Base-by-base conservation (phyloP, 2,797 vertebrate species). In the Synaphobranchus kaupii region DNA sequence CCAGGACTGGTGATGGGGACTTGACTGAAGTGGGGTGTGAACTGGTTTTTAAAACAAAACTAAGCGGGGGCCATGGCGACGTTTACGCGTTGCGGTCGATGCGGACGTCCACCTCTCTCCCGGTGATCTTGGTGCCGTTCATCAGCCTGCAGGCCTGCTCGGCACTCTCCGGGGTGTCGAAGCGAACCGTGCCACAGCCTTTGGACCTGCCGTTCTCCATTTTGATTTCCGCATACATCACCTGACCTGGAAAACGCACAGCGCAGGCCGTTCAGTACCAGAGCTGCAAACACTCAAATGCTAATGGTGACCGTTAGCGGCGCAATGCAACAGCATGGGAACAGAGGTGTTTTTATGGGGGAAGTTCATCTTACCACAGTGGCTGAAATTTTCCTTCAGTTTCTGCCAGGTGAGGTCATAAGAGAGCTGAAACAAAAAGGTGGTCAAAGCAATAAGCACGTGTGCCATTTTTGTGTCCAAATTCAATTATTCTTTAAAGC, bases 331-430 rank as follows among this genome's bases (percentile, higher is more conserved):
- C 4, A 20, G 17, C 54, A 17, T 56, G 54, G 54, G 54, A 2
- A 56, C n/a, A 39, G 39, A 39, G 39, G 39, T 39, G 39, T 39
- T 39, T 39, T 39, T 39, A 39, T 2, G 0, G 39, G 15, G 54
- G 54, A 2, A 20, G 54, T 56, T 56, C 20, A 25, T 48, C 98
- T 87, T 96, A 99, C 98, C 99, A 88, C 98, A 99, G 22, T 97
- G 97, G 94, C 97, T 97, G 95, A 99, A 99, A 92, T 98, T 99
- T 91, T 99, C 99, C 92, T 99, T 99, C 89, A 99, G 95, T 93
- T 99, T 99, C 94, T 99, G 98, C 99, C 99, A 99, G 87, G 97
- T 98, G 90, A 99, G 96, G 90, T 99, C 98, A 94, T 99, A 99
- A 85, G 98, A 97, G 86, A 99, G 97, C 99, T 99, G 96, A 78